phyloP scores from a whole-genome alignment of 1,140 invertebrate species.

The Spodoptera frugiperda region DNA sequence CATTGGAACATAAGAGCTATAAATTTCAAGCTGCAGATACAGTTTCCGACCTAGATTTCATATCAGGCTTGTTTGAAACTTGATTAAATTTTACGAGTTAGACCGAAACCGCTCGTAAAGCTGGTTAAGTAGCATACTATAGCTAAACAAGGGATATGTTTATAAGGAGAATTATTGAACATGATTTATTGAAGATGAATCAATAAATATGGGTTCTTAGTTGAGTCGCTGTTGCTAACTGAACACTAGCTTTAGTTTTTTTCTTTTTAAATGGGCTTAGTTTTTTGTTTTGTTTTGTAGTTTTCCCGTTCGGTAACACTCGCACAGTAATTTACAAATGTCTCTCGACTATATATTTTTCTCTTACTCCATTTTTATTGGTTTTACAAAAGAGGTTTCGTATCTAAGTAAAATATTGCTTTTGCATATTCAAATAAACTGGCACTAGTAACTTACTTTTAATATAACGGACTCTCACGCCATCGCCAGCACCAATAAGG shows the following conservation, averaged over 20 bases:
- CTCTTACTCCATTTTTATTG: no score
- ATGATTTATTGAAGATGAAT: constrained; percentile 9
- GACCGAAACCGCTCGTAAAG: constrained; percentile 24
- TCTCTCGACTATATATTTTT: no score
- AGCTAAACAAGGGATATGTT: background rate
- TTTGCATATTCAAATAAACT: no score
- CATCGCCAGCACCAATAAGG: no score
- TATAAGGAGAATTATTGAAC: constrained; percentile 20
- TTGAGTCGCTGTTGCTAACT: constrained; percentile 3
- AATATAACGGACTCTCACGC: no score
- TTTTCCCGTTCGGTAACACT: no score
- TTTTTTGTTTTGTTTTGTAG: no score
- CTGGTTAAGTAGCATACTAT: constrained; percentile 15
- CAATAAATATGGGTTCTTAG: background rate
- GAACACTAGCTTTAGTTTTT: background rate
- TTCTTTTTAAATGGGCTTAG: background rate
- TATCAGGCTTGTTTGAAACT: constrained; percentile 26
- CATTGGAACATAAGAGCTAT: no score
- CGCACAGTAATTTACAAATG: no score
- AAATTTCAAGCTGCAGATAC: constrained; percentile 28
- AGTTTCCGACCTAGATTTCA: constrained; percentile 32
- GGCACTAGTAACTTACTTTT: no score
- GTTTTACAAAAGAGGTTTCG: no score
- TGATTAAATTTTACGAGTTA: constrained; percentile 17
- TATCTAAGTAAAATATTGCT: no score